Base-by-base conservation (phyloP, 1,140 invertebrate genomes). In the Pemphigus obesinymphae region DNA sequence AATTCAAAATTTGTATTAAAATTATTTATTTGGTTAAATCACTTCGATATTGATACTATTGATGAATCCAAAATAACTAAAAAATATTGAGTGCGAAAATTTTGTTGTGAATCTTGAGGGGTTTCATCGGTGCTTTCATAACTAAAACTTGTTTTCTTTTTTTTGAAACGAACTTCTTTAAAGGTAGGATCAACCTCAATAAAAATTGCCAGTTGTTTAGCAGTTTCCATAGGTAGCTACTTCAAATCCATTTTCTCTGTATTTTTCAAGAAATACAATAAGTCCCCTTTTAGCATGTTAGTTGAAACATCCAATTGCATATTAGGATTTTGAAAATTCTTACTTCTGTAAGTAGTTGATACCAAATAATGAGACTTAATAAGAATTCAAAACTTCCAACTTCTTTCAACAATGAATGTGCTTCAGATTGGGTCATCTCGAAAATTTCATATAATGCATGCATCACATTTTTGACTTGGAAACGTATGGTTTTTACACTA, bases 231-330 rank as follows among this genome's bases (percentile, higher is more conserved):
- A n/a, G n/a, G n/a, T 63, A n/a, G 20, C 50, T 23, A n/a, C 7
- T 53, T 53, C 6, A 53, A 53, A 53, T 23, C n/a, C n/a, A 20
- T 8, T 23, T 0, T 63, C 26, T 63, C 58, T 0, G 31, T 34
- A 63, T 63, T 63, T 63, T 63, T 34, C 58, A 63, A 63, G 58
- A 31, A 63, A 63, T 63, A 31, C 58, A 63, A 63, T 63, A 63
- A 63, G 58, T 15, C n/a, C n/a, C 58, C 29, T 63, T 63, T 63
- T 15, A 34, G 58, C 58, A 63, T n/a, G n/a, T n/a, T n/a, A n/a
- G n/a, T n/a, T n/a, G n/a, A n/a, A n/a, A n/a, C n/a, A n/a, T n/a
- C n/a, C 29, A 63, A 63, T 34, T 63, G 58, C 58, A 34, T 63
- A 63, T 34, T 34, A 34, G 26, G 58, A 31, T 63, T 63, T 34